Evolutionary conservation across 2,113 vertebrate species (phyloP).

Genomic region (Noturus placidus): DNA sequence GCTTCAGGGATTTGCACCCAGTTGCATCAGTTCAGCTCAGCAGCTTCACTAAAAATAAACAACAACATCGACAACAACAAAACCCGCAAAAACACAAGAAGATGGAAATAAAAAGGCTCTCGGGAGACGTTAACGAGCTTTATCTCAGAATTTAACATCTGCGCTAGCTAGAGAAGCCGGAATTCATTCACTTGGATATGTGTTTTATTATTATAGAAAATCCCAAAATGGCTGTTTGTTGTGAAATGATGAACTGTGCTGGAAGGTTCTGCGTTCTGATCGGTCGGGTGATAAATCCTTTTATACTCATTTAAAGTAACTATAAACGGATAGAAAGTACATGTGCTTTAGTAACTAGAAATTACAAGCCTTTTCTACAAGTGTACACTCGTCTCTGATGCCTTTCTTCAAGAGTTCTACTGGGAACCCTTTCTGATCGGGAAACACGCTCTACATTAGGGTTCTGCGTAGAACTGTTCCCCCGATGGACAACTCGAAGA

Average conservation of each 20-base stretch:
- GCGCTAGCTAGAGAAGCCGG: background rate
- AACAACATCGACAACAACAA: background rate
- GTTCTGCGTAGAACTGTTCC: background rate
- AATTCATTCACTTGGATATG: background rate
- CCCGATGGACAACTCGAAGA: background rate
- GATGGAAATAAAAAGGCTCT: background rate
- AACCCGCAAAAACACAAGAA: background rate
- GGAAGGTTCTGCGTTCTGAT: background rate
- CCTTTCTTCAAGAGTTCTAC: background rate
- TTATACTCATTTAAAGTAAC: background rate
- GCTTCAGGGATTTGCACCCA: conserved; percentile 27
- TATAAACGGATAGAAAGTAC: background rate
- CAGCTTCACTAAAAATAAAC: conserved; percentile 34
- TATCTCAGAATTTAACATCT: background rate
- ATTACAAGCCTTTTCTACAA: background rate
- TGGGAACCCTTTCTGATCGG: background rate
- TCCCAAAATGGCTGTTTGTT: background rate
- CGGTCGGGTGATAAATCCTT: background rate
- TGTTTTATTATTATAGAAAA: background rate
- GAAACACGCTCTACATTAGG: background rate
- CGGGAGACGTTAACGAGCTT: background rate
- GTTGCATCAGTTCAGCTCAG: conserved; percentile 39
- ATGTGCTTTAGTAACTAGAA: background rate
- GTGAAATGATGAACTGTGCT: background rate
- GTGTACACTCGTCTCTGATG: background rate